These are phyloP conservation scores for Pachypanchax playfairii DNA, from an alignment of 2,113 vertebrate genomes.

Conservation along the genomic window DNA sequence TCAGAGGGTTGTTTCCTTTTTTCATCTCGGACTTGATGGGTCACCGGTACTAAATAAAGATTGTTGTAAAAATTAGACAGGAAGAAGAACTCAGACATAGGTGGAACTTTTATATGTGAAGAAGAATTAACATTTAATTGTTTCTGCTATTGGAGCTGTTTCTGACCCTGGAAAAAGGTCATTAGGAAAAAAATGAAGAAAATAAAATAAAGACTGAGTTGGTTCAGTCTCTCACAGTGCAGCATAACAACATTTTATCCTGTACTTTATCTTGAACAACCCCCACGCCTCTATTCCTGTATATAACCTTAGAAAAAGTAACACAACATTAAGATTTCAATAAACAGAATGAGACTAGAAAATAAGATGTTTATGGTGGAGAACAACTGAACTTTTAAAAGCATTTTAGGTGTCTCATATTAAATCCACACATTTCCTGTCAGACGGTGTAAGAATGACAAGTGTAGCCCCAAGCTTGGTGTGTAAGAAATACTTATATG, in stretches of 20 bases:
- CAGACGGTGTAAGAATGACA: slow-evolving; percentile 35
- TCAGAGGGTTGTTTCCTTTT: neutral
- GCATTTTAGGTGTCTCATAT: slow-evolving; percentile 3
- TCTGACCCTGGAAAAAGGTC: slow-evolving; percentile 34
- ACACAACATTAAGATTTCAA: neutral
- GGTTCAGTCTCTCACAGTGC: slow-evolving; percentile 35
- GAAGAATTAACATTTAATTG: slow-evolving; percentile 41
- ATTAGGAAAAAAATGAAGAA: slow-evolving; percentile 5
- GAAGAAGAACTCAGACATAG: slow-evolving; percentile 18
- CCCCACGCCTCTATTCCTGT: neutral
- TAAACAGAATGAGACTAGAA: neutral
- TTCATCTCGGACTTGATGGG: slow-evolving; percentile 41
- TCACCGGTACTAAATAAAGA: slow-evolving; percentile 27
- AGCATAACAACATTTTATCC: slow-evolving; percentile 45
- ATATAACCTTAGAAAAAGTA: neutral
- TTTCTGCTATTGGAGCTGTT: slow-evolving; percentile 36
- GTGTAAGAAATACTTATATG: slow-evolving; percentile 36
- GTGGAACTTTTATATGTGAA: slow-evolving; percentile 16
- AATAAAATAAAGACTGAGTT: slow-evolving; percentile 1
- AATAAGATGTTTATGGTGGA: slow-evolving; percentile 3
- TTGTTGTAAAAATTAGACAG: slow-evolving; percentile 14
- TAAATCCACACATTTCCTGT: slow-evolving; percentile 10
- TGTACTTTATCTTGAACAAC: neutral
- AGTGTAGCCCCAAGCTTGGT: slow-evolving; percentile 29
- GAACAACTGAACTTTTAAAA: neutral